Conservation (phyloP, 2,888 invertebrate species). For the Lacanobia oleracea region DNA sequence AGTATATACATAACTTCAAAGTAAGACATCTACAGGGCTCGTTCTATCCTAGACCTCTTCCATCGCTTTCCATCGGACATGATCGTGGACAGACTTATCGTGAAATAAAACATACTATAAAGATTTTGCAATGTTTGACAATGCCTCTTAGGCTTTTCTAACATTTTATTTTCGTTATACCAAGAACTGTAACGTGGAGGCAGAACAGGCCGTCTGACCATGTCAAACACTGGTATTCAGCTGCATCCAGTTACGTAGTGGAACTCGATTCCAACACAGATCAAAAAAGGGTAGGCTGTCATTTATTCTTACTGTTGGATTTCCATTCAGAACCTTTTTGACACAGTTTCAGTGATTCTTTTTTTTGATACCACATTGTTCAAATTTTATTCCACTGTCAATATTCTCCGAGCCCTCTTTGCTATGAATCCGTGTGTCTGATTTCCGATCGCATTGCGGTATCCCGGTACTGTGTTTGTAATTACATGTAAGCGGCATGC, state of each 20-base stretch:
- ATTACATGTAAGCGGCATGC: conserved; percentile 64
- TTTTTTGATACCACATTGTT: background rate
- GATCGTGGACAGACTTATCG: background rate
- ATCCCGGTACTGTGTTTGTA: conserved; percentile 62
- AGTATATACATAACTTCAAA: background rate
- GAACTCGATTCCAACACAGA: background rate
- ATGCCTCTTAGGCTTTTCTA: background rate
- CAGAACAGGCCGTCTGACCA: too few relatives aligned
- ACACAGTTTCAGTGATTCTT: background rate
- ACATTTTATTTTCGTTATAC: background rate
- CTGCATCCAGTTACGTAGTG: background rate
- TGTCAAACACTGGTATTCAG: background rate
- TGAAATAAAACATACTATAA: background rate
- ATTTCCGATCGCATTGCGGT: conserved; percentile 28
- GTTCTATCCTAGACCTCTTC: background rate
- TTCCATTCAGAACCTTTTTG: background rate
- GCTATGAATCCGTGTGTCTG: conserved; percentile 14
- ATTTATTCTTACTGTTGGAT: background rate
- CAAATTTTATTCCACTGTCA: background rate
- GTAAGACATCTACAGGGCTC: background rate
- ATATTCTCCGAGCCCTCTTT: conserved; percentile 18
- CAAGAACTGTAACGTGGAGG: background rate
- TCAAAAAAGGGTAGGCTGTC: background rate
- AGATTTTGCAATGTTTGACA: too few relatives aligned
- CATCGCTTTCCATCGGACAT: background rate